A percentile compares a stretch with the other conserved stretches of the same genome.
These are phyloP conservation scores for Coranthus polyacanthus DNA, from an alignment of 2,797 vertebrate genomes.

Conservation along the genomic window DNA sequence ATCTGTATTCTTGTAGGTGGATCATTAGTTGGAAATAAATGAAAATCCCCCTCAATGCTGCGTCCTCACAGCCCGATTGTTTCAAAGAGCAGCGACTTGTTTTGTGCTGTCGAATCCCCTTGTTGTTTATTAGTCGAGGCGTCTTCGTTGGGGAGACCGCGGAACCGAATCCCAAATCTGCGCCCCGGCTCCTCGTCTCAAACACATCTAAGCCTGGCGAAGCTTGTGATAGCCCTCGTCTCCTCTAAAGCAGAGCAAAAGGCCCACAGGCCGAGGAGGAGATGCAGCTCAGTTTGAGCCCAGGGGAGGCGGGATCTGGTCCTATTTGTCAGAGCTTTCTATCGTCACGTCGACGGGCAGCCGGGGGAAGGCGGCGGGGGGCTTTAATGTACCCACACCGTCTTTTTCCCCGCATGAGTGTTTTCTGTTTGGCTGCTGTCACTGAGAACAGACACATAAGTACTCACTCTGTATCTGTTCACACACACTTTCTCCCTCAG, in stretches of 20 bases:
- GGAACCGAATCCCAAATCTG: slow-evolving; percentile 57
- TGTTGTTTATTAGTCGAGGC: slow-evolving; percentile 72
- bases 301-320: slow-evolving; percentile 90
- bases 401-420: slow-evolving; percentile 85
- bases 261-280: slow-evolving; percentile 55
- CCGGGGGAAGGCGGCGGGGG: slow-evolving; percentile 6
- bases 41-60: slow-evolving; percentile 34
- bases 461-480: slow-evolving; percentile 79
- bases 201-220: slow-evolving; percentile 48
- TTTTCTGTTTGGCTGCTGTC: slow-evolving; percentile 92
- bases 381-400: slow-evolving; percentile 70
- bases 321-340: slow-evolving; percentile 94
- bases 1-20: slow-evolving; percentile 45
- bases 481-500: slow-evolving; percentile 80
- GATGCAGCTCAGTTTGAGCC: slow-evolving; percentile 75
- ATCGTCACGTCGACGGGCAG: slow-evolving; percentile 88
- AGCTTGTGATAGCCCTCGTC: slow-evolving; percentile 48
- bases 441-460: slow-evolving; percentile 92
- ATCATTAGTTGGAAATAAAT: slow-evolving; percentile 59
- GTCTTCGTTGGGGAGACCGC: slow-evolving; percentile 37
- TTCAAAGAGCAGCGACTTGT: slow-evolving; percentile 57
- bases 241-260: slow-evolving; percentile 33
- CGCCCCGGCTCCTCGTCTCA: slow-evolving; percentile 42
- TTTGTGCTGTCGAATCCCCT: slow-evolving; percentile 66
- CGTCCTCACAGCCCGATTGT: slow-evolving; percentile 34